phyloP scores from a whole-genome alignment of 2,888 invertebrate genomes.

The Cyaniris semiargus region DNA sequence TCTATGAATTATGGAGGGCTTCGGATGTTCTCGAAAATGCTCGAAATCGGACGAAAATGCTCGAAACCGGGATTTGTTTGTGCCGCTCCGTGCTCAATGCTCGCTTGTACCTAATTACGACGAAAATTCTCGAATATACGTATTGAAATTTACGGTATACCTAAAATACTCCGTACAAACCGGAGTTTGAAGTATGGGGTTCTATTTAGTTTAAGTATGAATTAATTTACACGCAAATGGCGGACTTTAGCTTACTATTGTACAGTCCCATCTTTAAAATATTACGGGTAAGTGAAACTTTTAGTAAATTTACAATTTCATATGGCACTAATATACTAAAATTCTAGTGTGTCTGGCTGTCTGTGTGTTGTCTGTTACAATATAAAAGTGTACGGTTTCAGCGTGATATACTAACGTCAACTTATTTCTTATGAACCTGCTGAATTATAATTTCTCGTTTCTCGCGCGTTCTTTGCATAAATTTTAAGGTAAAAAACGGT shows the following conservation, averaged over 20 bases:
- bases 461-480: neutral
- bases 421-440: no score
- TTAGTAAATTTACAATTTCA: no score
- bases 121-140: neutral
- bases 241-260: no score
- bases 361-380: no score
- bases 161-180: no score
- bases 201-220: neutral
- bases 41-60: slow-evolving; percentile 3
- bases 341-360: no score
- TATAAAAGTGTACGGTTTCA: no score
- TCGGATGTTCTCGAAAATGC: slow-evolving; percentile 6
- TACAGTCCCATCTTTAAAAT: no score
- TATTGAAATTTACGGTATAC: neutral
- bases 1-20: slow-evolving; percentile 5
- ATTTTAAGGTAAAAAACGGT: neutral
- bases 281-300: no score
- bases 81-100: neutral
- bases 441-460: neutral
- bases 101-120: slow-evolving; percentile 14
- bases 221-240: no score
- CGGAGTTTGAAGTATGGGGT: neutral
- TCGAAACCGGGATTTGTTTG: slow-evolving; percentile 1
- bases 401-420: no score
- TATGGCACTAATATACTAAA: no score